Base-by-base conservation (phyloP, 1,140 invertebrate species). In the Oncopeltus fasciatus region DNA sequence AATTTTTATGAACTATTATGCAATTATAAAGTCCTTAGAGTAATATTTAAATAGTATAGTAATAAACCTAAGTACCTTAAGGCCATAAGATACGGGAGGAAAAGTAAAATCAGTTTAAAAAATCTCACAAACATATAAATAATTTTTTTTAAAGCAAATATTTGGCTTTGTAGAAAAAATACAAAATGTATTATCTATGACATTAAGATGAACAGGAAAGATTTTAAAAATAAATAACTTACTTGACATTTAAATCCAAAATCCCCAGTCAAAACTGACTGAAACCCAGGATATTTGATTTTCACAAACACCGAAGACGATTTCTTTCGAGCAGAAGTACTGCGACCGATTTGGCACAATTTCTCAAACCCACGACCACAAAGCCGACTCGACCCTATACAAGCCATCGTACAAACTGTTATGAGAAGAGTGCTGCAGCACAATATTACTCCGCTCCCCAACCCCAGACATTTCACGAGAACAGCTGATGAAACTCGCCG, bases 351-450 rank as follows among this genome's bases (percentile, higher is more conserved):
- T 78, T 83, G 81, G 80, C 83, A 85, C 82, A 85, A 76, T 80
- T 83, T 84, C 77, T 84, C 83, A 72, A 81, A 78, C 75, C 82
- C 81, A 76, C 82, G 82, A 79, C 80, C 82, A 83, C 83, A 84
- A 76, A 85, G 78, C 79, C 83, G 81, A 80, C 80, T 81, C 74
- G 83, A 81, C 77, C 81, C 83, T 83, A 84, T 78, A 81, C 82
- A 83, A 80, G 83, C 82, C 83, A 84, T 85, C 79, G 80, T 79
- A 77, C 79, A 78, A 79, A 83, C 81, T 80, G 79, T 78, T 80
- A 77, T 80, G 78, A 79, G 64, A 28, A 57, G 61, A 29, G 53
- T 65, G 66, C 28, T 28, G 44, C 28, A 67, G 61, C 64, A 67
- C 66, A 44, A 51, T 62, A 26, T 21, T 20, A 21, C 16, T 21